Base-by-base conservation (phyloP, 2,113 vertebrate species). In the Notothenia rossii region DNA sequence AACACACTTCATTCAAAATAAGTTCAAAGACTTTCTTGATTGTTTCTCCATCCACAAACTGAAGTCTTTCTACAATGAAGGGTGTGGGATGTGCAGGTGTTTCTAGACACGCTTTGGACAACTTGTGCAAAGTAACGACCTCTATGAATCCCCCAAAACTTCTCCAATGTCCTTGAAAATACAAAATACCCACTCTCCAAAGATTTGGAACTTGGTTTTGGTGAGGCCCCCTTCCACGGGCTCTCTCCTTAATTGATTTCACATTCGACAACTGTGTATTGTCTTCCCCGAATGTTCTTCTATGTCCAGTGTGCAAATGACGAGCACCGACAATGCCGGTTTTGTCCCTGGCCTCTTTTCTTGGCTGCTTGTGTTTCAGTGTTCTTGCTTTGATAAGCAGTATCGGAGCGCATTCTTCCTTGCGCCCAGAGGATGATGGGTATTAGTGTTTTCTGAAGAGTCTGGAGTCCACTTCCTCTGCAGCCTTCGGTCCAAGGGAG, bases 331-430 rank as follows among this genome's bases (percentile, higher is more conserved):
- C 85, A 90, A 89, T 77, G 86, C 36, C 61, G 68, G 58, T 72
- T 87, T 82, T 84, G 77, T 91, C 90, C 90, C 88, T 65, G 84
- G 85, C 62, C 90, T 87, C 84, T 71, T 85, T 82, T 86, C 81
- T 91, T 86, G 86, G 88, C 92, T 29, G 84, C 89, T 88, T 72
- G 70, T 76, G 76, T 87, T 88, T 79, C 88, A 86, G 75, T 90
- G 89, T 89, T 92, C 90, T 92, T 91, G 88, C 86, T 87, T 93
- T 90, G 93, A 93, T 92, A 91, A 91, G 81, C 84, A 67, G 53
- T 86, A 83, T 87, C 85, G 4, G 63, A 82, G 63, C 5, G 14
- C 79, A 82, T 90, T 87, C 91, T 88, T 88, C 79, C 79, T 72
- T 5, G 10, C 33, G 62, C 81, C 89, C 59, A n/a, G 64, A 82